Evolutionary conservation across 2,113 vertebrate genomes (phyloP), one percentile per base, ranked within the genome.

Genomic region (Oryzias woworae): DNA sequence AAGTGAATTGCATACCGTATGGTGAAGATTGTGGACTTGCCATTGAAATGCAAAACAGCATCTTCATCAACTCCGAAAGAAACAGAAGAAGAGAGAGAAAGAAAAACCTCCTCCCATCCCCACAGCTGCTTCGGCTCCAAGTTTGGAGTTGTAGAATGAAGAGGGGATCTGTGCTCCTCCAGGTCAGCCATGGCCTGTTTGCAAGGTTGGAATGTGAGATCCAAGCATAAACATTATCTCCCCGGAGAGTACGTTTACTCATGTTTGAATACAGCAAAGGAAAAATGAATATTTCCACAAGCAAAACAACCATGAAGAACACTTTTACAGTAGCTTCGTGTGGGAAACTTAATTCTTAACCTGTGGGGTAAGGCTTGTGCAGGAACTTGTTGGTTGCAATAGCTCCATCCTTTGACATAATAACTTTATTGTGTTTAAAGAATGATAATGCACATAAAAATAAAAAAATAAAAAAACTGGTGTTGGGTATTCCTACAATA

Each of bases 21-120:
- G 86, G 88, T 82, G 85, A 84, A 93, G 92, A 93, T 92, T 94
- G 89, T 87, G 81, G 69, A 86, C 88, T 84, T 90, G 92, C 92
- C 92, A 90, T 94, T 95, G 92, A 94, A 93, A 96, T 95, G 92
- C 93, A 94, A 93, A 36, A 93, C 83, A 85, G 92, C 92, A 93
- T 94, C 91, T 90, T 87, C 84, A 86, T 86, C 88, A 91, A 88
- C 92, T 93, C 90, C 91, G 69, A 52, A 41, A 70, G 57, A 47
- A 41, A 62, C 23, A 50, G 55, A 49, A 53, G 4, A 47, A 43
- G 16, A n/a, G 57, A 62, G 46, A 50, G 58, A 26, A 67, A 56
- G 4, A 51, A 61, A 70, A 47, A 23, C 90, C 90, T 90, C 77
- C 70, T 75, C 62, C 61, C 53, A 50, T 91, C 90, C 93, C 92